These are phyloP conservation scores for Homarus gammarus DNA, from an alignment of 2,888 invertebrate species.

Conservation along the genomic window DNA sequence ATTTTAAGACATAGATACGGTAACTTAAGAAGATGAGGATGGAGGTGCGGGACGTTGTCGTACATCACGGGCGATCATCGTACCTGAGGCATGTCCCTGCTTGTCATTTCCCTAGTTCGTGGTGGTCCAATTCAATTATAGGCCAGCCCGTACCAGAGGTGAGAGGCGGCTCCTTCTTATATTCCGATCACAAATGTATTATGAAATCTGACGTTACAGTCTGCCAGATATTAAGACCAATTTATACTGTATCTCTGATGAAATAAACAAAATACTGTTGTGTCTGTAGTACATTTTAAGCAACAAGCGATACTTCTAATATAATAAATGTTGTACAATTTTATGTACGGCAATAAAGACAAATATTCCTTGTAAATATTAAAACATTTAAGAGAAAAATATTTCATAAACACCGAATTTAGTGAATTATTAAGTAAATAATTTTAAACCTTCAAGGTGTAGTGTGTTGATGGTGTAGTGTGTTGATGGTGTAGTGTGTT, in stretches of 20 bases:
- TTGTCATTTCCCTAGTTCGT: conserved; percentile 71
- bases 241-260: too few species aligned
- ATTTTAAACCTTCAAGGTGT: too few species aligned
- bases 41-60: conserved; percentile 13
- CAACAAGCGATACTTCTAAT: too few species aligned
- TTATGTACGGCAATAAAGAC: too few species aligned
- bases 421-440: too few species aligned
- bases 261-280: too few species aligned
- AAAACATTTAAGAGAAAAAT: too few species aligned
- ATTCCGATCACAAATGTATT: conserved; percentile 45
- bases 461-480: too few species aligned
- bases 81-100: conserved; percentile 45
- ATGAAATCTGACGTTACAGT: conserved; percentile 40
- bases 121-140: conserved; percentile 71
- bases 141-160: conserved; percentile 55
- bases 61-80: conserved; percentile 32
- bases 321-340: not conserved
- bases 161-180: conserved; percentile 50
- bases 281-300: too few species aligned
- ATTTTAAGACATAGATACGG: not conserved
- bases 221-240: not conserved
- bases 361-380: too few species aligned
- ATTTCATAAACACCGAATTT: too few species aligned
- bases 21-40: not conserved
- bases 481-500: too few species aligned